Evolutionary conservation across 37 sponge, comb jelly and placozoan genomes (phyloP), one percentile per base, ranked within the genome.

Genomic region (Chondrosia reniformis): DNA sequence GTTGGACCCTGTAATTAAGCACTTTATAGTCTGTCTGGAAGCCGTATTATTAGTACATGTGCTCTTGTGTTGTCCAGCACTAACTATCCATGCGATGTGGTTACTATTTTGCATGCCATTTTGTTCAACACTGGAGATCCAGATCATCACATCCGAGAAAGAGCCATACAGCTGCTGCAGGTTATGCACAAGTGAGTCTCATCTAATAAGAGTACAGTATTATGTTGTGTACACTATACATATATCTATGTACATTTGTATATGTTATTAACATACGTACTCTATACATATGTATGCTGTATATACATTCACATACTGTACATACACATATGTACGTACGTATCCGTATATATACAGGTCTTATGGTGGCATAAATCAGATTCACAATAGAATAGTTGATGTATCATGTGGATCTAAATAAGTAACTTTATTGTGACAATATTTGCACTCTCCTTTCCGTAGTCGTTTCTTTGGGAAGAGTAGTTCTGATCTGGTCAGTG

Each of bases 121-220:
- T 84, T 96, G 43, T 90, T 77, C 91, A 93, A 89, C 81, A 87
- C 94, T 8, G 85, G 85, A 21, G 91, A 90, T 73, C 49, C 72
- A 5, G 88, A 89, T 24, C 80, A 67, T 33, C 52, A 84, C 32
- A 85, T 82, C 1, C 80, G 93, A 31, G 93, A 92, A 74, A 77
- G 84, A 67, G 93, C 96, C 28, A 67, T 64, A 0, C 87, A 87
- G 66, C 89, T 95, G 61, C 93, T 95, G 38, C 93, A 93, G 54
- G 78, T 92, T 5, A 79, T 92, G 7, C 92, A 95, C 79, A 76
- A 42, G 64, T 78, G 82, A 89, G 76, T 75, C 72, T 24, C 54
- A 32, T 28, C 9, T 22, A 25, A 62, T 28, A 62, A 25, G 63
- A 9, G 19, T 22, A 22, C n/a, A 28, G 54, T 49, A 17, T 49